Evolutionary conservation across 2,113 vertebrate species (phyloP).

Genomic region (Chaetops frenatus): DNA sequence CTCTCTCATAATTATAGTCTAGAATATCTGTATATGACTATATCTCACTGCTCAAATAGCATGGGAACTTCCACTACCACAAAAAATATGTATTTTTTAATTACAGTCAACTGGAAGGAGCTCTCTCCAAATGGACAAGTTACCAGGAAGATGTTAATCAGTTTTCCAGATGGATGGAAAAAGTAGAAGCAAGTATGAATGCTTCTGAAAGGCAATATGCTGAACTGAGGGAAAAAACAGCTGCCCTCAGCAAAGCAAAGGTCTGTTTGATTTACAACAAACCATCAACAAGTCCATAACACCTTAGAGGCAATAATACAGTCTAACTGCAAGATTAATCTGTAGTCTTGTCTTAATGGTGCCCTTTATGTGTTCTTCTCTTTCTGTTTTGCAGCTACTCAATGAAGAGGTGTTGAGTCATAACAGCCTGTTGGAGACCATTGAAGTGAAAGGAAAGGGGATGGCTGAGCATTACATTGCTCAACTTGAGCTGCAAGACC

Average conservation of each 20-base stretch:
- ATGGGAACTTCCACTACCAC: not conserved
- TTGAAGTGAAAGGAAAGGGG: conserved; percentile 85
- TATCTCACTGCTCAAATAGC: not conserved
- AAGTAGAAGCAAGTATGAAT: conserved; percentile 80
- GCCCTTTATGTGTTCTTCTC: not conserved
- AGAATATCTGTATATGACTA: not conserved
- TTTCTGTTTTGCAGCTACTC: conserved; percentile 77
- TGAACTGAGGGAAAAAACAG: conserved; percentile 89
- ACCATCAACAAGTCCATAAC: not conserved
- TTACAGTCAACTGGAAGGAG: conserved; percentile 91
- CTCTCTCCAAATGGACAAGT: conserved; percentile 95
- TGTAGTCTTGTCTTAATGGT: not conserved
- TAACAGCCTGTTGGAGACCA: conserved; percentile 84
- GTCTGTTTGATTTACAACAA: conserved; percentile 55
- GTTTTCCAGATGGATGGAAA: conserved; percentile 92
- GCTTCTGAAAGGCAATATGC: conserved; percentile 80
- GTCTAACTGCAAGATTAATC: not conserved
- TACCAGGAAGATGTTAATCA: conserved; percentile 94
- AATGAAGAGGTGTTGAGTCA: conserved; percentile 93
- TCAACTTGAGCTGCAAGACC: conserved; percentile 88
- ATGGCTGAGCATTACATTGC: conserved; percentile 88
- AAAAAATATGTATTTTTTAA: not conserved
- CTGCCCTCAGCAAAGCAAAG: conserved; percentile 89
- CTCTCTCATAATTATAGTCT: not conserved
- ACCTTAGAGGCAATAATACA: not conserved